phyloP scores from a whole-genome alignment of 2,888 invertebrate genomes.

The Microctonus aethiopoides region DNA sequence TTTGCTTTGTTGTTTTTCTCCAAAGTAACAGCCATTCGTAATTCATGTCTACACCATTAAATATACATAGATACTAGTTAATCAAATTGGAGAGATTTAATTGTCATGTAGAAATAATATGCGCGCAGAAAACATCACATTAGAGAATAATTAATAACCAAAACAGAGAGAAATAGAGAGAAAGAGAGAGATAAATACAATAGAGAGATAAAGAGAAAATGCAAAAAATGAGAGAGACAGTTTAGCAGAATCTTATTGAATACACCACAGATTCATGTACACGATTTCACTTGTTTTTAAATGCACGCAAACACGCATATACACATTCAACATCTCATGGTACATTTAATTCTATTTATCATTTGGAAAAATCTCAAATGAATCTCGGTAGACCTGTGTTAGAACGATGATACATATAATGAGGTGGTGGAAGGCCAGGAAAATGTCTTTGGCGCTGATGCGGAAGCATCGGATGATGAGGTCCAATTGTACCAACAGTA shows the following conservation, averaged over 20 bases:
- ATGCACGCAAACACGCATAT: neutral
- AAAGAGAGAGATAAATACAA: neutral
- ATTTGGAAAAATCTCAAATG: slow-evolving; percentile 51
- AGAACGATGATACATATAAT: slow-evolving; percentile 62
- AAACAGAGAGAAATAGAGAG: neutral
- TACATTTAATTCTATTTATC: slow-evolving; percentile 19
- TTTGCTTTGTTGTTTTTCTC: neutral
- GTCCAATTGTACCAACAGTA: slow-evolving; percentile 55
- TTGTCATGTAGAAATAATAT: slow-evolving; percentile 23
- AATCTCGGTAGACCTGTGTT: slow-evolving; percentile 63
- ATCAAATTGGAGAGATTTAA: slow-evolving; percentile 6
- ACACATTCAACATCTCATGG: neutral
- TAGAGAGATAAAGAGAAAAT: neutral
- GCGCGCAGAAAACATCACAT: neutral
- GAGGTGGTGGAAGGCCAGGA: slow-evolving; percentile 58
- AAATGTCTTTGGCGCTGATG: slow-evolving; percentile 63
- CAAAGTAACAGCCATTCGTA: slow-evolving; percentile 33
- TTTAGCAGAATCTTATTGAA: neutral
- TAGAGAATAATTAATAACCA: neutral
- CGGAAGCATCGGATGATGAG: slow-evolving; percentile 57
- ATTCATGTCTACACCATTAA: neutral
- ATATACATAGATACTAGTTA: neutral
- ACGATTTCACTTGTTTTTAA: slow-evolving; percentile 8
- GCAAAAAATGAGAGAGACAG: slow-evolving; percentile 1
- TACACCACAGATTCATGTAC: neutral